Percentiles rank a stretch among this genome's conserved stretches.
phyloP scores from a whole-genome alignment of 2,888 invertebrate species.

The Seira ritae region DNA sequence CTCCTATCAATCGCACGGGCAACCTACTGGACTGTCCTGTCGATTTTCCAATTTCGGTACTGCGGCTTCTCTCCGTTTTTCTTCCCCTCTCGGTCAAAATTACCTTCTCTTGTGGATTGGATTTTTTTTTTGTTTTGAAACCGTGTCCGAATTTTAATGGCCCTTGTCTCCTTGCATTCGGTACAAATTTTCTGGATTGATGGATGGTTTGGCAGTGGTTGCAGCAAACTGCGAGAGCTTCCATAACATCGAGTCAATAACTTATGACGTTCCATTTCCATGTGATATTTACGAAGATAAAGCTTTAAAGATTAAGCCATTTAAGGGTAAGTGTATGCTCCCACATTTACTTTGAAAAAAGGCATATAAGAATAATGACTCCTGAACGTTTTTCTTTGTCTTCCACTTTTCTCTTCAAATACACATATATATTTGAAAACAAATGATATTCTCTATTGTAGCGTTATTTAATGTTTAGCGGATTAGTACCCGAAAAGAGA shows the following conservation, averaged over 20 bases:
- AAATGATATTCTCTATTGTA: too few species aligned
- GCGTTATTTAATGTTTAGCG: neutral
- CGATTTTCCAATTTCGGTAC: too few species aligned
- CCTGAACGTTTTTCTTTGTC: neutral
- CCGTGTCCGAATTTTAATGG: too few species aligned
- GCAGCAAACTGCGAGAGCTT: slow-evolving; percentile 65
- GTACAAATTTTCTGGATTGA: too few species aligned
- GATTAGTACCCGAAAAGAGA: neutral
- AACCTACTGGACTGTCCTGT: neutral
- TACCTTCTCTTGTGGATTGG: neutral
- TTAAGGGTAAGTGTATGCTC: slow-evolving; percentile 64
- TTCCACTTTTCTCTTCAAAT: neutral
- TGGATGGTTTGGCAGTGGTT: slow-evolving; percentile 52
- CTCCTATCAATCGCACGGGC: neutral
- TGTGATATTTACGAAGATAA: slow-evolving; percentile 66
- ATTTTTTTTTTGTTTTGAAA: neutral
- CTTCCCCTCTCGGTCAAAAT: neutral
- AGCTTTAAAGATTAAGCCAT: slow-evolving; percentile 64
- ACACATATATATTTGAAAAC: neutral
- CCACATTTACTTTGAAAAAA: neutral
- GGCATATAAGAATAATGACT: too few species aligned
- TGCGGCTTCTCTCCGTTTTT: too few species aligned
- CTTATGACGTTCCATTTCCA: slow-evolving; percentile 62
- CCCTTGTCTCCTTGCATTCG: too few species aligned
- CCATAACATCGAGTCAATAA: slow-evolving; percentile 64